phyloP scores from a whole-genome alignment of 2,797 vertebrate genomes.

The Gallinago stenura region DNA sequence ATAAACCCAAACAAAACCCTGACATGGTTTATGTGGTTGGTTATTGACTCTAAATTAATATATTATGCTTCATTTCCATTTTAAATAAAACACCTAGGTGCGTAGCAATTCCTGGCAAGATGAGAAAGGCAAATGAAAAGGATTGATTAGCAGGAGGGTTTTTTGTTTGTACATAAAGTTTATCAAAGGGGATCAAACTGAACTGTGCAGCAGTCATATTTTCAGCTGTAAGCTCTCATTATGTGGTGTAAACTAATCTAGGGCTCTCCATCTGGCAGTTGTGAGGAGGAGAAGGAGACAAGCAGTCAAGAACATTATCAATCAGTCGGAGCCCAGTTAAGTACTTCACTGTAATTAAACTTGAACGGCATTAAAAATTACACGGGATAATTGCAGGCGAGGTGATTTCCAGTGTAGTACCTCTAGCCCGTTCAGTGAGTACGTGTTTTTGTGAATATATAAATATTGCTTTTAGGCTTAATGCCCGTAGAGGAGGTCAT shows the following conservation, averaged over 20 bases:
- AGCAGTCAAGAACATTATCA: slow-evolving; percentile 36
- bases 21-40: neutral
- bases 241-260: slow-evolving; percentile 9
- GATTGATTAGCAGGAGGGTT: neutral
- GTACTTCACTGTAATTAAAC: slow-evolving; percentile 56
- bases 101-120: neutral
- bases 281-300: neutral
- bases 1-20: neutral
- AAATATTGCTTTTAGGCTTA: neutral
- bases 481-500: neutral
- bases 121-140: neutral
- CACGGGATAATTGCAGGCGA: neutral
- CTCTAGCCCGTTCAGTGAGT: slow-evolving; percentile 26
- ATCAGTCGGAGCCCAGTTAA: slow-evolving; percentile 25
- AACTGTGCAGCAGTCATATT: neutral
- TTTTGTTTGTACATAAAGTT: neutral
- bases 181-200: neutral
- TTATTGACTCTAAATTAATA: slow-evolving; percentile 4
- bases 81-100: slow-evolving; percentile 3
- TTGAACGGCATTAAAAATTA: slow-evolving; percentile 52
- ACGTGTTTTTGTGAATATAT: slow-evolving; percentile 37
- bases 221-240: neutral
- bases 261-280: slow-evolving; percentile 21
- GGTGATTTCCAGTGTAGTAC: slow-evolving; percentile 10
- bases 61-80: neutral